Base-by-base conservation (phyloP, 2,113 vertebrate species). In the Trogon melanurus region DNA sequence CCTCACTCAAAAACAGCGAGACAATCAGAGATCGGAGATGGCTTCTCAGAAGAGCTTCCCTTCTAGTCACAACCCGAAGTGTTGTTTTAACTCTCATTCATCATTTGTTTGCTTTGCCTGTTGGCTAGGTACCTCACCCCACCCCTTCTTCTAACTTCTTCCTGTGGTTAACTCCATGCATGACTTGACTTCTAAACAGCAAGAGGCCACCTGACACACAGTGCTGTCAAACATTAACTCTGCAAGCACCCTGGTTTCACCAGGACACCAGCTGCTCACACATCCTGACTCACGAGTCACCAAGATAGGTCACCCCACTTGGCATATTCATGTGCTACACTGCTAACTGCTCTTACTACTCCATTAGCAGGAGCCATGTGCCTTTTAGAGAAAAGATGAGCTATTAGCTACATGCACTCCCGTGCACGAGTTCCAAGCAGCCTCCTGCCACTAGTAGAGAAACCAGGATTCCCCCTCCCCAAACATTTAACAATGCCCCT, bases 141-240 rank as follows among this genome's bases (percentile, higher is more conserved):
- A 92, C 61, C 83, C 65, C 73, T 91, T 79, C 38, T 21, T 57
- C 74, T 81, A 65, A 95, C 61, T 94, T 78, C 95, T 92, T 93
- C 85, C 81, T 92, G 66, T 74, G 88, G 92, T n/a, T 94, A 58
- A 83, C 61, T 90, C 72, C 69, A 91, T 48, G 94, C 94, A 64
- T 94, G 85, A 95, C 91, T 95, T 92, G 83, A 53, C 57, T 93
- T 56, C 73, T 64, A 74, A 83, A 84, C 73, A 58, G 84, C 73
- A 56, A 19, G 69, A 54, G 60, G 64, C 84, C 93, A 92, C 73
- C 93, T 95, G 91, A 79, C 80, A 88, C 91, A 53, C 32, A 61
- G 72, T 44, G 26, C 80, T 45, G 83, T 92, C 65, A 95, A 93
- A 87, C 80, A 94, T 95, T 95, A 95, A 95, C 93, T 76, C 70